Percentiles rank a stretch among this genome's conserved stretches.
phyloP scores from a whole-genome alignment of 2,888 invertebrate genomes.

The Oxytorus armatus region DNA sequence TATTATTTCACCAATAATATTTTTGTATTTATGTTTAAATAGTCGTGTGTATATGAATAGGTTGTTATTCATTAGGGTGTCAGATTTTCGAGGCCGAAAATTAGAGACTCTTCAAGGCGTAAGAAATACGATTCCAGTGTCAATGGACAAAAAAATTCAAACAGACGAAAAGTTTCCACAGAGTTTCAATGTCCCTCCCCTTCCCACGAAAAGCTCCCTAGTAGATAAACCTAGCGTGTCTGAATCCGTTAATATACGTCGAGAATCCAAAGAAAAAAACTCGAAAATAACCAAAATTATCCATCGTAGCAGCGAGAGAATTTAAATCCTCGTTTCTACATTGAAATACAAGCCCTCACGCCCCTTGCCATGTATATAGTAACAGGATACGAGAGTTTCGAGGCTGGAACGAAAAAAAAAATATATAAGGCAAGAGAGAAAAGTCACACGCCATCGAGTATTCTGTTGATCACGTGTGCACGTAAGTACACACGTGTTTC shows the following conservation, averaged over 20 bases:
- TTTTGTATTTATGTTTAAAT: too few relatives aligned
- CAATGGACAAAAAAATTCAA: neutral
- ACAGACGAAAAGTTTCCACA: neutral
- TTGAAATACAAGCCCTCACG: neutral
- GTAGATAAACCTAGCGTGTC: neutral
- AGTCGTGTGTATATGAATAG: neutral
- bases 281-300: neutral
- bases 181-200: constrained; percentile 3
- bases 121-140: neutral
- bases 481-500: constrained; percentile 61
- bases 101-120: constrained; percentile 7
- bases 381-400: constrained; percentile 62
- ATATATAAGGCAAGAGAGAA: constrained; percentile 37
- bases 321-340: constrained; percentile 11
- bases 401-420: constrained; percentile 25
- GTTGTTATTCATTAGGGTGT: constrained; percentile 2
- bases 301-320: neutral
- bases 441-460: constrained; percentile 63
- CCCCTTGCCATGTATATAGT: constrained; percentile 4
- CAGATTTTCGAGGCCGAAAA: constrained; percentile 9
- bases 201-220: neutral
- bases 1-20: too few relatives aligned
- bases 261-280: neutral
- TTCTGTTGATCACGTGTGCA: constrained; percentile 52
- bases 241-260: constrained; percentile 4